phyloP scores from a whole-genome alignment of 2,797 vertebrate species.

The Pseudomugil gertrudae region DNA sequence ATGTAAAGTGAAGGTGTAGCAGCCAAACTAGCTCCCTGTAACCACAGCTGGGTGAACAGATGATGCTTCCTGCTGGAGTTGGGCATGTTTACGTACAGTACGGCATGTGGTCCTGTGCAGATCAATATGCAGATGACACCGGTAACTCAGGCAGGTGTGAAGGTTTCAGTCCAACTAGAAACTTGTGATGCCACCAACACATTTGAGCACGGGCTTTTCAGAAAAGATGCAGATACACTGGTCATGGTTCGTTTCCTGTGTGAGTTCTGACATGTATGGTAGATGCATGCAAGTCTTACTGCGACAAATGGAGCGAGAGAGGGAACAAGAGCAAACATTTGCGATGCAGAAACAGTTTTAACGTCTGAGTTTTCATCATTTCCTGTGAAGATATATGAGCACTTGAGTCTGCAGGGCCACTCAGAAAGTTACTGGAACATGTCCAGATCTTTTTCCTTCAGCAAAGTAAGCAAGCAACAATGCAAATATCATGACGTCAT shows the following conservation, averaged over 20 bases:
- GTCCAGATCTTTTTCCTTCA: background rate
- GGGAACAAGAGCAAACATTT: background rate
- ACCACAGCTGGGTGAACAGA: conserved; percentile 27
- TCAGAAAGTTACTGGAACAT: background rate
- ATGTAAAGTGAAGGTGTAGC: conserved; percentile 43
- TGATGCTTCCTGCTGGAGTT: conserved; percentile 22
- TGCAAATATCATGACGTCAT: background rate
- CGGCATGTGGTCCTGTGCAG: conserved; percentile 36
- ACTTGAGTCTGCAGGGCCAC: background rate
- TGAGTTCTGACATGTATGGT: background rate
- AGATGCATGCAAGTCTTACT: background rate
- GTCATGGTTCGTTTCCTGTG: background rate
- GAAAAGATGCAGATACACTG: background rate
- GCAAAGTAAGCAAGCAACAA: background rate
- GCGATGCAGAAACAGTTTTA: background rate
- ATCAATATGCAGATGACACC: conserved; percentile 21
- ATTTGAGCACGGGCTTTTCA: background rate
- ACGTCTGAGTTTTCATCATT: background rate
- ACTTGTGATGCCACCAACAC: background rate
- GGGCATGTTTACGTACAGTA: conserved; percentile 37
- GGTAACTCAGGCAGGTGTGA: conserved; percentile 17
- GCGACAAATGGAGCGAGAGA: background rate
- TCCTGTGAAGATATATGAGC: background rate
- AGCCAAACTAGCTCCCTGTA: conserved; percentile 38
- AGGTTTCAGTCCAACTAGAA: conserved; percentile 19